Conservation (phyloP, 2,113 vertebrate genomes). For the Psilopsiagon aymara region DNA sequence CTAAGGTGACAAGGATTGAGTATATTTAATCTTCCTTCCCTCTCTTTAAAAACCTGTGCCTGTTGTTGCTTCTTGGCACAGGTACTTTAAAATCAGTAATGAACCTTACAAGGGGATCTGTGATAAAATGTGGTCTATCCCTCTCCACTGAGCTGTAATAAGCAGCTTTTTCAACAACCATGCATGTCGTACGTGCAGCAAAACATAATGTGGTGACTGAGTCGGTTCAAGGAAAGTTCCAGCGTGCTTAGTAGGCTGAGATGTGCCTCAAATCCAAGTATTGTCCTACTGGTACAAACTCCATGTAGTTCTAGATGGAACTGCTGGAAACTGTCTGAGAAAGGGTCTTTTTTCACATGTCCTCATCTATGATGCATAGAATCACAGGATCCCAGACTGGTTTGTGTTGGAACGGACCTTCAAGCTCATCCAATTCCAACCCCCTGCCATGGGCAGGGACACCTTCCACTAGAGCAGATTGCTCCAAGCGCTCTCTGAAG, state of each 20-base stretch:
- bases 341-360: background rate
- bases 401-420: background rate
- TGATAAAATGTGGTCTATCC: slow-evolving; percentile 22
- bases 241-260: background rate
- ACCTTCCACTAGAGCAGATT: background rate
- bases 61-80: slow-evolving; percentile 12
- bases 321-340: background rate
- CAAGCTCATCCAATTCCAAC: background rate
- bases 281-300: background rate
- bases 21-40: slow-evolving; percentile 58
- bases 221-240: background rate
- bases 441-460: background rate
- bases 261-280: background rate
- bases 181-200: background rate
- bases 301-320: background rate
- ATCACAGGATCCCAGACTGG: background rate
- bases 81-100: slow-evolving; percentile 62
- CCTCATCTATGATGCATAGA: background rate
- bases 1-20: slow-evolving; percentile 58
- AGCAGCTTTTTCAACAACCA: slow-evolving; percentile 27
- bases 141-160: slow-evolving; percentile 16
- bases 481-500: background rate
- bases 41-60: slow-evolving; percentile 44
- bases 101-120: slow-evolving; percentile 18
- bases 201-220: background rate